Conservation (phyloP, 2,888 invertebrate genomes). For the Monoplex corrugatus region DNA sequence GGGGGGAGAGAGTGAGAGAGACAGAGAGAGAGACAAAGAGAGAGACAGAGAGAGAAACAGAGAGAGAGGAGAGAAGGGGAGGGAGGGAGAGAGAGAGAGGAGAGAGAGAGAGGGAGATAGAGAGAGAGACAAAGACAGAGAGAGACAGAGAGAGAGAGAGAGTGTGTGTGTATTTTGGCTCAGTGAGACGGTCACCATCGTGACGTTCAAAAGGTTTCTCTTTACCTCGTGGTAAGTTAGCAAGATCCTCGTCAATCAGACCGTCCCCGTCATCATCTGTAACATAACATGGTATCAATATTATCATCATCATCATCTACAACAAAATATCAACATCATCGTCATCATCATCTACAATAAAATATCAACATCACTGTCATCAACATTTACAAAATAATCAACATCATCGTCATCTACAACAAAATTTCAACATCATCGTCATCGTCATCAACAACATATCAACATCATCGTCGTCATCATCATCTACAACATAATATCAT, state of each 20-base stretch:
- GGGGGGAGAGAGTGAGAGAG: background rate
- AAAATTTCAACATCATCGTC: background rate
- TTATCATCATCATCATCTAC: background rate
- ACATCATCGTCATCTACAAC: background rate
- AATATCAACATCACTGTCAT: background rate
- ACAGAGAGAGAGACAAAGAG: background rate
- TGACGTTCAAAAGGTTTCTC: background rate
- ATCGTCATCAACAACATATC: background rate
- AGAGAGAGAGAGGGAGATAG: background rate
- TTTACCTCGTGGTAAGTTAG: conserved; percentile 60
- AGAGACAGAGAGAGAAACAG: too few relatives aligned
- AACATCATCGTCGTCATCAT: background rate
- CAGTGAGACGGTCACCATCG: too few relatives aligned
- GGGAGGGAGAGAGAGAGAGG: background rate
- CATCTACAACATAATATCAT: too few relatives aligned
- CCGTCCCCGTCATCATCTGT: conserved; percentile 66
- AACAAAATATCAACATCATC: background rate
- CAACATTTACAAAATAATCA: too few relatives aligned
- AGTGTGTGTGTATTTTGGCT: background rate
- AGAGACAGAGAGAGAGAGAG: background rate
- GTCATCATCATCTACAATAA: background rate
- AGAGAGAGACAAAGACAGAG: background rate
- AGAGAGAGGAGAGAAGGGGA: background rate
- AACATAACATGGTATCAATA: background rate
- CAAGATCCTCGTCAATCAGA: conserved; percentile 65